Evolutionary conservation across 2,797 vertebrate species (phyloP), one percentile per base, ranked within the genome.

Genomic region (Melanotaenia maccullochi): DNA sequence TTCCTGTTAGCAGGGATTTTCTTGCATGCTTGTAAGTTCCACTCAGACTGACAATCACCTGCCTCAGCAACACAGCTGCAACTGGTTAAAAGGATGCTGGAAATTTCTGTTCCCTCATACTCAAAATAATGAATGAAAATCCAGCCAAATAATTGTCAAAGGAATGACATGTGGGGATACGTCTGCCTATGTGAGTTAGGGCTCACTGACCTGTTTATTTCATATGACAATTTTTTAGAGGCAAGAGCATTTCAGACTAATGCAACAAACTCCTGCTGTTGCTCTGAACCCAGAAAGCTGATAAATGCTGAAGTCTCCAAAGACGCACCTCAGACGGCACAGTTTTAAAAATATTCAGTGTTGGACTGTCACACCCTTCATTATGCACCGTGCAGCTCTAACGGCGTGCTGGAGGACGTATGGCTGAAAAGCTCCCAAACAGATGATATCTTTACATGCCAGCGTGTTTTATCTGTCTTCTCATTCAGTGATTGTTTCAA

Each of bases 401-500:
- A 22, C 56, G 14, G 36, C 16, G 64, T 56, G 2, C 38, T 0
- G 38, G 52, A 65, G 18, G 51, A 56, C 22, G 22, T 11, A 20
- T 32, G 18, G 24, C 20, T 0, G 0, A 66, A n/a, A 55, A 56
- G 38, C 54, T 65, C 25, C 24, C 25, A 55, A 49, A 56, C 20
- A 2, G 6, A 54, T 40, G 54, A 40, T 51, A 55, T 25, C 11
- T 56, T 6, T n/a, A 42, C 0, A 30, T 42, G 25, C 49, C 47
- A 65, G 0, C n/a, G 20, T 33, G 49, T 30, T 55, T 63, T 47
- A 49, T 13, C 22, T 32, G 1, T 25, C 13, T 12, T 5, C 2
- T 25, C 25, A 36, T 51, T 58, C 33, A 59, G 30, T 28, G 18
- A 42, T 55, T 16, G 58, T 55, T 61, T 33, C 35, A 69, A 64